A percentile compares a stretch with the other conserved stretches of the same genome.
phyloP scores from a whole-genome alignment of 2,797 vertebrate genomes.

The Decapterus maruadsi region DNA sequence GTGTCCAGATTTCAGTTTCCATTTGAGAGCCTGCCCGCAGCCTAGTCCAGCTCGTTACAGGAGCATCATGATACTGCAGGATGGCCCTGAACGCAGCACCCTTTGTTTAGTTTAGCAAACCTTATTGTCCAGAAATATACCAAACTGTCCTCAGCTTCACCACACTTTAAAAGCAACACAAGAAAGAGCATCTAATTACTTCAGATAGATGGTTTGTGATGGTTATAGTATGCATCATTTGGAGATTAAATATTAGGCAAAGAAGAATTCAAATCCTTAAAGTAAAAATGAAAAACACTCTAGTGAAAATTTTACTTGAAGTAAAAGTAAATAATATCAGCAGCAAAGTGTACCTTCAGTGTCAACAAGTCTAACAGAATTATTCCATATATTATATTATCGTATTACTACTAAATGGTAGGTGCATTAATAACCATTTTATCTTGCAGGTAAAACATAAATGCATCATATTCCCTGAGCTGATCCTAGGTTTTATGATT shows the following conservation, averaged over 20 bases:
- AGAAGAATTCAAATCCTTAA: background rate
- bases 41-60: background rate
- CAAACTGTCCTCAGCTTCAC: background rate
- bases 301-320: background rate
- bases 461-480: background rate
- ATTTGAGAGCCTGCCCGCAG: background rate
- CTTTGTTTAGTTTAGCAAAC: background rate
- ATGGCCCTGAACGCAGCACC: background rate
- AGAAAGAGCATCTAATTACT: background rate
- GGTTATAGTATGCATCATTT: background rate
- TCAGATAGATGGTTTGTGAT: background rate
- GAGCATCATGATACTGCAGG: background rate
- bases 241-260: background rate
- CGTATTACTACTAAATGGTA: background rate
- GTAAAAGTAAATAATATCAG: background rate
- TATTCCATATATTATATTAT: background rate
- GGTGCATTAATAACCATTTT: background rate
- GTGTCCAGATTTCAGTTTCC: background rate
- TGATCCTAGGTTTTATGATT: background rate
- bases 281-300: too few species aligned
- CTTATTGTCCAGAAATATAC: background rate
- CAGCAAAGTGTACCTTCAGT: background rate
- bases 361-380: background rate
- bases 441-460: background rate
- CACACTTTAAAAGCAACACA: background rate